Conservation (phyloP, 1,140 invertebrate species). For the Pseudomyrmex cubaensis region DNA sequence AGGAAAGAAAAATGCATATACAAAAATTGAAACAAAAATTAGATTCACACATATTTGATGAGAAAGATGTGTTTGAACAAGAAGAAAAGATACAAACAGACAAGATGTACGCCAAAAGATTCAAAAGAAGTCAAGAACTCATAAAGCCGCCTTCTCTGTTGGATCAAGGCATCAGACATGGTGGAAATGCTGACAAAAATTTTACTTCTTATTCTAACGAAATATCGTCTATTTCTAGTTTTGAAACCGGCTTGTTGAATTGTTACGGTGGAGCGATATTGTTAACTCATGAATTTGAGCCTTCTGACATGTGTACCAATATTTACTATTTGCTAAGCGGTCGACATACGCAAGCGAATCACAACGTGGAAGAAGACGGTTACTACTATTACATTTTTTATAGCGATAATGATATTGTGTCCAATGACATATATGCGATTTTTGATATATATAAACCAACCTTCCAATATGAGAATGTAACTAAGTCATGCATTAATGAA, state of each 20-base stretch:
- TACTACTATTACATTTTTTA: conserved; percentile 96
- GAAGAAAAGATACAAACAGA: conserved; percentile 52
- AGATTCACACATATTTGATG: conserved; percentile 55
- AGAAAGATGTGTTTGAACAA: conserved; percentile 81
- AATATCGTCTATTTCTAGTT: conserved; percentile 90
- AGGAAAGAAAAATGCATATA: neutral
- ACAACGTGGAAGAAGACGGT: conserved; percentile 90
- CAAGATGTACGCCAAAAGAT: conserved; percentile 54
- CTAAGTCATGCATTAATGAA: conserved; percentile 90
- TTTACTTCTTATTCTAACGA: conserved; percentile 83
- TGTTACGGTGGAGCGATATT: conserved; percentile 91
- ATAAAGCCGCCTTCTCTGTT: conserved; percentile 86
- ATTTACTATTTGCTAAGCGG: conserved; percentile 88
- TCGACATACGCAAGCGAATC: conserved; percentile 88
- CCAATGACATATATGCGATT: conserved; percentile 92
- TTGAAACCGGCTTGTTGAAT: conserved; percentile 90
- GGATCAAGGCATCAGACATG: conserved; percentile 90
- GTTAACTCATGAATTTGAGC: conserved; percentile 88
- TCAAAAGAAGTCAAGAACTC: conserved; percentile 85
- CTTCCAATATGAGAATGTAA: conserved; percentile 91
- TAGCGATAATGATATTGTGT: conserved; percentile 92
- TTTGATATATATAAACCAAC: conserved; percentile 94
- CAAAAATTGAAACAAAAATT: conserved; percentile 60
- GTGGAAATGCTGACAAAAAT: conserved; percentile 88
- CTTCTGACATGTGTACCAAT: conserved; percentile 88